Conservation (phyloP, 2,797 vertebrate genomes). For the Falco naumanni region DNA sequence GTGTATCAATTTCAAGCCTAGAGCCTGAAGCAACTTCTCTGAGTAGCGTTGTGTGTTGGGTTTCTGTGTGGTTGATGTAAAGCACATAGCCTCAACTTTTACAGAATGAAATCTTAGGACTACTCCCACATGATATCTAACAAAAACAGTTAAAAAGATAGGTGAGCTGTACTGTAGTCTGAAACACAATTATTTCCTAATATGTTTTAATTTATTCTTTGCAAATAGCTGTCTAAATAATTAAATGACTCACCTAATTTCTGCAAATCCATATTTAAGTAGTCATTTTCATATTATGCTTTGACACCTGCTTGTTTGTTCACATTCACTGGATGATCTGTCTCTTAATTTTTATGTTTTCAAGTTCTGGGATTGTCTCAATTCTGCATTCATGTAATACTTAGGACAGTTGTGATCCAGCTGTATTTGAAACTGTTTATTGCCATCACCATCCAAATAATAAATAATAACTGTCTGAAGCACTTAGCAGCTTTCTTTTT, state of each 20-base stretch:
- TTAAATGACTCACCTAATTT: background rate
- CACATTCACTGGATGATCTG: background rate
- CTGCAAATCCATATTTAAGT: background rate
- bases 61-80: background rate
- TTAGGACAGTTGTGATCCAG: background rate
- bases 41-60: background rate
- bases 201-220: background rate
- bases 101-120: background rate
- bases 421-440: conserved; percentile 8
- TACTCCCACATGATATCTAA: background rate
- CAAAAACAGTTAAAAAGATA: background rate
- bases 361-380: background rate
- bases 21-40: background rate
- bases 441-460: background rate
- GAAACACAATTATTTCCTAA: background rate
- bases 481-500: conserved; percentile 14
- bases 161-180: background rate
- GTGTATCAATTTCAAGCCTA: background rate
- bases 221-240: background rate
- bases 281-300: background rate
- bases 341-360: background rate
- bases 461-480: conserved; percentile 21
- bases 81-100: background rate
- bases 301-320: background rate
- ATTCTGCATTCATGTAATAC: background rate